Base-by-base conservation (phyloP, 2,888 invertebrate genomes). In the Ganaspis brasiliensis region DNA sequence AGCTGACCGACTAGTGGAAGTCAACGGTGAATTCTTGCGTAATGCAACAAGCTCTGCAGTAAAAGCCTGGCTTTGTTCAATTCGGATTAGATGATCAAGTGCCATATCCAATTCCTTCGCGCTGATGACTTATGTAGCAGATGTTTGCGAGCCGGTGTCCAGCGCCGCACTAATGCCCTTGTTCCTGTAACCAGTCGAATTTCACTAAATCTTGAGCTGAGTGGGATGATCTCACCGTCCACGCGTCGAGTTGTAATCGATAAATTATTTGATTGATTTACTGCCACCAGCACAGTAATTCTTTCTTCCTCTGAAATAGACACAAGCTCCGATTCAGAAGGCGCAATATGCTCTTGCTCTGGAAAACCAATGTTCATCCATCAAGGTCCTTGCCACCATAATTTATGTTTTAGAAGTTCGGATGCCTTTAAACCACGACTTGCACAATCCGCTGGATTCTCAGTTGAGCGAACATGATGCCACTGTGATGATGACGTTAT, bases 41-140 rank as follows among this genome's bases (percentile, higher is more conserved):
- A n/a, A n/a, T n/a, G n/a, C n/a, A n/a, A n/a, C n/a, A 19, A 40
- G 16, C 49, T 71, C 45, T 8, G 19, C 45, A 9, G n/a, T 40
- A 21, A 71, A 71, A 14, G 21, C n/a, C 10, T n/a, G 21, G 70
- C 14, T 19, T 37, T 67, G 70, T n/a, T 67, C 70, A n/a, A 14
- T 3, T 12, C 31, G 67, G 10, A 67, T 10, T 10, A 31, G 16
- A 9, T 19, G 40, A 14, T 14, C 14, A 4, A 35, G 35, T n/a
- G 67, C 31, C 35, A 31, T n/a, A 2, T 31, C 67, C 49, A 74
- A 14, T n/a, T 74, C 74, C 1, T 19, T 35, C 16, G 16, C 12
- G 35, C 19, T 24, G 73, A 57, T 57, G 57, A 9, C 57, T 57
- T 5, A 12, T 26, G n/a, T 14, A 21, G 19, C 1, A 57, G 57